These are phyloP conservation scores for Acyrthosiphon pisum DNA, from an alignment of 1,140 invertebrate species.

Conservation along the genomic window DNA sequence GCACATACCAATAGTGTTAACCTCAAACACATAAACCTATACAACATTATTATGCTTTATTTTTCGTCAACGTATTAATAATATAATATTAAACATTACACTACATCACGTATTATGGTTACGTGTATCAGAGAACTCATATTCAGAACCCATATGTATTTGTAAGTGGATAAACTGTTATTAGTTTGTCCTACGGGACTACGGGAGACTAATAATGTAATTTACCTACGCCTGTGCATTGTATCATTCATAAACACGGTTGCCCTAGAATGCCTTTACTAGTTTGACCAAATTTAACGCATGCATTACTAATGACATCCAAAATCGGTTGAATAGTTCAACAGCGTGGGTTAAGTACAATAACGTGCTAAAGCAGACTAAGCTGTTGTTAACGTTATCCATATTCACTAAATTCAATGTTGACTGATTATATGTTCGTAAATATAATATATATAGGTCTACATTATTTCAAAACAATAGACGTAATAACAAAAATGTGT, in stretches of 20 bases:
- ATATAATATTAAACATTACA: neutral
- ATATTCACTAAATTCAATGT: neutral
- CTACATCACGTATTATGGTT: neutral
- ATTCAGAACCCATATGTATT: neutral
- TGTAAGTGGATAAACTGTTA: constrained; percentile 16
- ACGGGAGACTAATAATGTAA: neutral
- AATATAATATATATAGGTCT: neutral
- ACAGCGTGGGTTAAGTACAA: neutral
- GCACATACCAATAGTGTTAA: too few species aligned
- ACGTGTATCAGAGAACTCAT: neutral
- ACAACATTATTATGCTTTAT: neutral
- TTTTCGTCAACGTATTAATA: neutral
- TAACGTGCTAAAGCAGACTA: constrained; percentile 22
- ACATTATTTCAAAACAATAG: neutral
- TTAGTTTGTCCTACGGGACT: neutral
- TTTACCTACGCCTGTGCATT: neutral
- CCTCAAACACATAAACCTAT: too few species aligned
- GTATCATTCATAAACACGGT: neutral
- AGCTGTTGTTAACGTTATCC: neutral
- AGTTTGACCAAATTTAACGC: constrained; percentile 20
- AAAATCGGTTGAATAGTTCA: constrained; percentile 13
- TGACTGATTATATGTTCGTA: neutral
- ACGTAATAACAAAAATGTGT: neutral
- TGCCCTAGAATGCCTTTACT: neutral
- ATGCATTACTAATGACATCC: constrained; percentile 13